Conservation (phyloP, 2,888 invertebrate genomes). For the Biston stratarius region DNA sequence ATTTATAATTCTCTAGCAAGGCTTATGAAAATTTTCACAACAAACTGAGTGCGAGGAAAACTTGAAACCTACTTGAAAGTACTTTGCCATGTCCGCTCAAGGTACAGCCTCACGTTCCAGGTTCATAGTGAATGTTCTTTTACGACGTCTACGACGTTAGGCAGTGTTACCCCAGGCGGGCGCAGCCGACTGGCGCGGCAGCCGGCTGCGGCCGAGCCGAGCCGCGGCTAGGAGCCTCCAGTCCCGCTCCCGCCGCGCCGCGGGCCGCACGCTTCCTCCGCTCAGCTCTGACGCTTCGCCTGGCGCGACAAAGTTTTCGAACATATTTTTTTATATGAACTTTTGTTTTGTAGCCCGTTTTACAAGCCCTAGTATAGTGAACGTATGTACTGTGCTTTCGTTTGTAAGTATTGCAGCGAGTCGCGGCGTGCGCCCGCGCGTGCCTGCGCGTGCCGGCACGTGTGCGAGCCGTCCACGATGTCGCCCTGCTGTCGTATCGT, state of each 20-base stretch:
- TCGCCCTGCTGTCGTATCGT: neutral
- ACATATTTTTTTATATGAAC: constrained; percentile 44
- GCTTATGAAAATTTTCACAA: no score
- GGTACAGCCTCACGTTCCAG: no score
- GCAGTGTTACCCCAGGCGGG: no score
- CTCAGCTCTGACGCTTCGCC: constrained; percentile 26
- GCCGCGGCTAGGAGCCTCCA: neutral
- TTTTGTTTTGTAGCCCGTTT: constrained; percentile 41
- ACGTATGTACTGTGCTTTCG: constrained; percentile 39
- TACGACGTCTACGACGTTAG: neutral
- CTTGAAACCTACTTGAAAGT: no score
- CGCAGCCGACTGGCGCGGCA: no score
- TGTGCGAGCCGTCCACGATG: neutral
- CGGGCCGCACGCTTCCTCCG: constrained; percentile 36
- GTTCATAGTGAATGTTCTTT: no score
- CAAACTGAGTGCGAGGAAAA: no score
- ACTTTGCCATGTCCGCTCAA: neutral
- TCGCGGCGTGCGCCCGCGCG: no score
- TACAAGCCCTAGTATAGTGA: constrained; percentile 45
- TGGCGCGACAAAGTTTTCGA: constrained; percentile 43
- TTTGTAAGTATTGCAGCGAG: constrained; percentile 34
- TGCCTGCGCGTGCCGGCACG: neutral
- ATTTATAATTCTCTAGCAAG: no score
- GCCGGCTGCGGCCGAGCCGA: no score
- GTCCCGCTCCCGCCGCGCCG: constrained; percentile 35